Conservation (phyloP, 2,888 invertebrate species). For the Stenchaetothrips biformis region DNA sequence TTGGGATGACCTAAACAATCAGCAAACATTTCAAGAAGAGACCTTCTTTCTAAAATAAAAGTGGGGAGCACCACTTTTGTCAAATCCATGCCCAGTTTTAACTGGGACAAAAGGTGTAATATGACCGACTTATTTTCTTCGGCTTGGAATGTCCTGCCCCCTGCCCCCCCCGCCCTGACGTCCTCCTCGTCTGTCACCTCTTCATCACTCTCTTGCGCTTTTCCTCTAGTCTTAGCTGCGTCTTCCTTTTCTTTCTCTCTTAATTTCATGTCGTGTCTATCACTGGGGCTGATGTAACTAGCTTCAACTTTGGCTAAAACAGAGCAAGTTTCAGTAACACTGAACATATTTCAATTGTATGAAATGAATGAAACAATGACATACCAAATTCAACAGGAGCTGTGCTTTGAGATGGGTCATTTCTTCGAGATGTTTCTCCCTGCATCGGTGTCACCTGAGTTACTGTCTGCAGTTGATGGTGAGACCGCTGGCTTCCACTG, state of each 20-base stretch:
- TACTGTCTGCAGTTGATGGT: neutral
- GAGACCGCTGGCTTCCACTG: constrained; percentile 4
- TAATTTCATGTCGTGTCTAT: neutral
- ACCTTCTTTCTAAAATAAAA: constrained; percentile 93
- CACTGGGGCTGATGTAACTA: neutral
- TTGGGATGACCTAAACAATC: constrained; percentile 99
- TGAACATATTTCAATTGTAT: too few relatives aligned
- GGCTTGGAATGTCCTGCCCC: neutral
- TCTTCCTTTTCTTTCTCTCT: neutral
- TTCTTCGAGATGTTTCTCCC: neutral
- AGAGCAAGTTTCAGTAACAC: neutral
- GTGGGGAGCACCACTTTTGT: constrained; percentile 97
- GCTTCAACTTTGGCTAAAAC: neutral
- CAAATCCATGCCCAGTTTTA: constrained; percentile 97
- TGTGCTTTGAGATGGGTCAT: neutral
- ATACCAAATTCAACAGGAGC: neutral
- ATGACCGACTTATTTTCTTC: constrained; percentile 95
- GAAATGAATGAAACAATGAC: neutral
- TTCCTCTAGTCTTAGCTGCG: neutral
- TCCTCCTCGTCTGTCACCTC: neutral
- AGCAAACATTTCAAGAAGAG: constrained; percentile 97
- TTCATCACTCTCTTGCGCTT: neutral
- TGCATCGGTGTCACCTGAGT: neutral
- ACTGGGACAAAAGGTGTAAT: constrained; percentile 91
- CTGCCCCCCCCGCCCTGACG: neutral